These are phyloP conservation scores for Steromphala cineraria DNA, from an alignment of 2,888 invertebrate species.

Conservation along the genomic window DNA sequence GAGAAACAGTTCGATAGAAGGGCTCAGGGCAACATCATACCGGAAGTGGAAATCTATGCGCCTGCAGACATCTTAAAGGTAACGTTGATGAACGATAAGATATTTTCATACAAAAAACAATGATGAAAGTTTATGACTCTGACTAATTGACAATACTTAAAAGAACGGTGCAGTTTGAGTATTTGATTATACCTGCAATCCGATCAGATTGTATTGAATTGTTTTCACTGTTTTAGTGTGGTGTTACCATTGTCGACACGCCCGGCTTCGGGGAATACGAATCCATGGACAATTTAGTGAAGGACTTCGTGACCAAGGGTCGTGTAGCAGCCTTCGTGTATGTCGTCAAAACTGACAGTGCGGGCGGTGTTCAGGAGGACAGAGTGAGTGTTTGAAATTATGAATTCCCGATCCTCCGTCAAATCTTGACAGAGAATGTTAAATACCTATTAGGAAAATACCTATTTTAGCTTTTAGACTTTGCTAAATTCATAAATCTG, in stretches of 20 bases:
- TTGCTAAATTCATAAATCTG: too few species aligned
- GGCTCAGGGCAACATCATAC: conserved; percentile 27
- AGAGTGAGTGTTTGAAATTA: conserved; percentile 48
- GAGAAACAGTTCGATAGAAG: conserved; percentile 21
- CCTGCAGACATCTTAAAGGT: conserved; percentile 45
- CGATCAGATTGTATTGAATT: too few species aligned
- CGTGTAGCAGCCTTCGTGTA: conserved; percentile 66
- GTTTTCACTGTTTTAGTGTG: conserved; percentile 47
- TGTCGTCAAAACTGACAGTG: conserved; percentile 68
- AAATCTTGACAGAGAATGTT: too few species aligned
- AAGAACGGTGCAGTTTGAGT: too few species aligned
- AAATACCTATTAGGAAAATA: too few species aligned
- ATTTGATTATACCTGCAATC: too few species aligned
- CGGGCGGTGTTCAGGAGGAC: conserved; percentile 69
- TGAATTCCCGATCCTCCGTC: too few species aligned
- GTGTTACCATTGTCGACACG: conserved; percentile 67
- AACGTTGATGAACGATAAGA: neutral
- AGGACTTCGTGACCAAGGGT: conserved; percentile 55
- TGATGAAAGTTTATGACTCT: too few species aligned
- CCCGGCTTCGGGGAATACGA: conserved; percentile 71
- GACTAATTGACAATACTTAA: too few species aligned
- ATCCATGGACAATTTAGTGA: conserved; percentile 58
- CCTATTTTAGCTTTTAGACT: too few species aligned
- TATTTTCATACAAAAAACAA: neutral
- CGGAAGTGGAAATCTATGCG: conserved; percentile 38